These are phyloP conservation scores for Cyprinodon brontotheroides DNA, from an alignment of 2,113 vertebrate genomes.

Conservation along the genomic window DNA sequence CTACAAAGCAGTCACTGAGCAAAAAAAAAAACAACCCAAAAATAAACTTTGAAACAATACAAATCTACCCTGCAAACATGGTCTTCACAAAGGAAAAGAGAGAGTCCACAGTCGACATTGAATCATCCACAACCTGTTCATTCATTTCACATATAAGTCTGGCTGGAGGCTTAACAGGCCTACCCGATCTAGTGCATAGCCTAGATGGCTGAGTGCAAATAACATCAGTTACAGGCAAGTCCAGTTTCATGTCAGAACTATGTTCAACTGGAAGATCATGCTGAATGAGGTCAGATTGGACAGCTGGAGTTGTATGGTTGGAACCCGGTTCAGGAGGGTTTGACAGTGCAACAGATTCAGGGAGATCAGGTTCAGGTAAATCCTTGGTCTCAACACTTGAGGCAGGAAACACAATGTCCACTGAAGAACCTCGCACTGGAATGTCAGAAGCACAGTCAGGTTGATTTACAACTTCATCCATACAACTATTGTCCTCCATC, in stretches of 20 bases:
- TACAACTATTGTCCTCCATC: neutral
- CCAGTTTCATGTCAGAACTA: no score
- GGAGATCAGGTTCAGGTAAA: neutral
- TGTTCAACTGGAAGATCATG: neutral
- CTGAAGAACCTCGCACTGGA: neutral
- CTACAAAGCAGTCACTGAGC: neutral
- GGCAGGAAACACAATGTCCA: neutral
- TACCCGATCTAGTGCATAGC: neutral
- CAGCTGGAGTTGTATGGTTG: neutral
- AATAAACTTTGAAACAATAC: neutral
- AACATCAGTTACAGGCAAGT: neutral
- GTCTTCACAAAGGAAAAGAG: neutral
- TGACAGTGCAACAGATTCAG: neutral
- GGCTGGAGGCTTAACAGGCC: neutral
- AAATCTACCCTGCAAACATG: neutral
- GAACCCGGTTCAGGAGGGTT: neutral
- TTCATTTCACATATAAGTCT: constrained; percentile 3
- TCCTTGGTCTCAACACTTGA: neutral
- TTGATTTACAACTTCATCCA: neutral
- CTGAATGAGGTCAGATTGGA: neutral
- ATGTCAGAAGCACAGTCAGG: neutral
- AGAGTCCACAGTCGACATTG: neutral
- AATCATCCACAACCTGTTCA: neutral
- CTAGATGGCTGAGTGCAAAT: neutral
- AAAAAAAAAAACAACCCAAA: neutral